phyloP scores from a whole-genome alignment of 2,113 vertebrate genomes.

The Accipiter cooperii region DNA sequence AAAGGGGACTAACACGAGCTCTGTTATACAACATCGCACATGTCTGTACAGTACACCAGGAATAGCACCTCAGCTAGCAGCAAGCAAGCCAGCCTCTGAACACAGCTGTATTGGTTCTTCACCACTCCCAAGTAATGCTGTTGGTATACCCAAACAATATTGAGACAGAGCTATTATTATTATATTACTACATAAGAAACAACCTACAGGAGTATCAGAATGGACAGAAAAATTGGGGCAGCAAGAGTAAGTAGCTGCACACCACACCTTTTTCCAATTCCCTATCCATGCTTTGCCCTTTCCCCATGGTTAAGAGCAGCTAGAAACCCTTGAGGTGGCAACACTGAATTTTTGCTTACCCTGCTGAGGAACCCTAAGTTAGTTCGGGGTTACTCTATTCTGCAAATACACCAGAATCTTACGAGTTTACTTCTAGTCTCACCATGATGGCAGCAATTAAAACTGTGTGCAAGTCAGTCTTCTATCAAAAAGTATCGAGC shows the following conservation, averaged over 20 bases:
- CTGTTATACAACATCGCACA: background rate
- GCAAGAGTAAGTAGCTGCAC: background rate
- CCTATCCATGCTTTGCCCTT: background rate
- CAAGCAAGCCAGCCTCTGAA: background rate
- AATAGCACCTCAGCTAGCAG: background rate
- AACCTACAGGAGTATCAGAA: background rate
- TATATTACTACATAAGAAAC: background rate
- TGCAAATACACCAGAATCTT: background rate
- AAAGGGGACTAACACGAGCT: background rate
- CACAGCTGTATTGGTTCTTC: background rate
- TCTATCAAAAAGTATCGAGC: background rate
- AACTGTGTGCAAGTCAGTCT: background rate
- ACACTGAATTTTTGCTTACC: background rate
- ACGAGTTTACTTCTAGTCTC: background rate
- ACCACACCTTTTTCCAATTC: background rate
- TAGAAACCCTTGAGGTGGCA: background rate
- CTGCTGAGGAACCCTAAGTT: background rate
- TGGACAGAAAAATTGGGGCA: background rate
- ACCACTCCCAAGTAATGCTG: background rate
- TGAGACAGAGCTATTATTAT: background rate
- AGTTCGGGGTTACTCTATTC: background rate
- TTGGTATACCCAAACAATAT: too few species aligned
- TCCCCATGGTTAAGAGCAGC: background rate
- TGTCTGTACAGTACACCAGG: background rate
- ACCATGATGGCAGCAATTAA: background rate